Conservation (phyloP, 2,113 vertebrate genomes). For the Phalacrocorax pelagicus region DNA sequence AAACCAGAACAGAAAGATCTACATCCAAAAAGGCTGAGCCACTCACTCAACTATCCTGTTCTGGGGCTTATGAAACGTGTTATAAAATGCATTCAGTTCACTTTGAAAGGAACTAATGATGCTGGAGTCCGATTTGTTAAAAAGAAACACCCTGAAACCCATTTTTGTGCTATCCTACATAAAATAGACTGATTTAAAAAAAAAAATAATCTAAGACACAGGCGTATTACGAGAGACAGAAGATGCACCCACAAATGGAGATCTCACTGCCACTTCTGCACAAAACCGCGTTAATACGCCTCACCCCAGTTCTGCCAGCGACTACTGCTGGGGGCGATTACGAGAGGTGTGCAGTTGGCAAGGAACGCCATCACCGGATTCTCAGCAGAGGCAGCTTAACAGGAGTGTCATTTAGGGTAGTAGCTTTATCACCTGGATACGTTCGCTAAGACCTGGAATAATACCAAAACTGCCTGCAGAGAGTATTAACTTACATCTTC, state of each 20-base stretch:
- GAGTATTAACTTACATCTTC: background rate
- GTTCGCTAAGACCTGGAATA: background rate
- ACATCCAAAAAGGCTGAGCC: background rate
- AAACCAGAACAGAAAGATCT: background rate
- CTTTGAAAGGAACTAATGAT: background rate
- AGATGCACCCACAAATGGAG: background rate
- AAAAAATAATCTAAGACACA: background rate
- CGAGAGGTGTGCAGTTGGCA: background rate
- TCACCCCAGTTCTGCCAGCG: background rate
- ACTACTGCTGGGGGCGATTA: background rate
- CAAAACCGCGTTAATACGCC: accelerated
- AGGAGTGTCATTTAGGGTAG: slow-evolving; percentile 2
- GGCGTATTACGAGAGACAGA: background rate
- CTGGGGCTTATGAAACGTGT: background rate
- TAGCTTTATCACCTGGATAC: slow-evolving; percentile 47
- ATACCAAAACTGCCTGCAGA: slow-evolving; percentile 5
- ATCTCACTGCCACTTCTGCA: background rate
- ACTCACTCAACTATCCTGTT: background rate
- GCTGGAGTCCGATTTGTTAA: background rate
- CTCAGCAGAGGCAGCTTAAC: background rate
- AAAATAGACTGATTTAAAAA: background rate
- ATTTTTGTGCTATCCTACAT: background rate
- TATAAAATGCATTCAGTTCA: background rate
- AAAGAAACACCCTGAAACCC: background rate
- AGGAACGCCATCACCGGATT: background rate